phyloP scores from a whole-genome alignment of 2,797 vertebrate genomes.

The Peromyscus nudipes region DNA sequence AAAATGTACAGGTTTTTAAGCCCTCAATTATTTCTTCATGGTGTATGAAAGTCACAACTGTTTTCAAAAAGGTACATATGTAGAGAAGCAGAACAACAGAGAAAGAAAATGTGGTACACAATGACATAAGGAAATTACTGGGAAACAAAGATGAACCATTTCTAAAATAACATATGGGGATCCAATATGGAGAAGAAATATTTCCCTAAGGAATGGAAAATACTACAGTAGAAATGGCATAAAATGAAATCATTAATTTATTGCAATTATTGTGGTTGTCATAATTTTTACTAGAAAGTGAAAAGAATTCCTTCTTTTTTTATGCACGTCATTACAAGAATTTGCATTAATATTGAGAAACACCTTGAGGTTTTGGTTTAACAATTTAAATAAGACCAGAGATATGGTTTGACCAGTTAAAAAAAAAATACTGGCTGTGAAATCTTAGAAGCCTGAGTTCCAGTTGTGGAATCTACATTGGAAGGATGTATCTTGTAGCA shows the following conservation, averaged over 20 bases:
- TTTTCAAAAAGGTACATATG: not conserved
- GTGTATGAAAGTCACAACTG: not conserved
- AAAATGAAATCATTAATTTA: not conserved
- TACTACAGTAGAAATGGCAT: not conserved
- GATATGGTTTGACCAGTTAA: not conserved
- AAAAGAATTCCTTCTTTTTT: not conserved
- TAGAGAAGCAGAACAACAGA: not conserved
- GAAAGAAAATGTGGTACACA: not conserved
- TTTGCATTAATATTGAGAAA: not conserved
- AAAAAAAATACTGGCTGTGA: not conserved
- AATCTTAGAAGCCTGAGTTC: not conserved
- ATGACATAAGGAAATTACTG: not conserved
- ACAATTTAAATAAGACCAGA: not conserved
- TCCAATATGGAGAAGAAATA: not conserved
- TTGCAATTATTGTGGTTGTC: not conserved
- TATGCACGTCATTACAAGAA: not conserved
- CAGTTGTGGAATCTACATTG: not conserved
- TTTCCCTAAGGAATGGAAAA: not conserved
- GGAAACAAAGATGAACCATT: not conserved
- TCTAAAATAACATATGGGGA: not conserved
- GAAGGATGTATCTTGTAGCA: not conserved
- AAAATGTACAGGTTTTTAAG: not conserved
- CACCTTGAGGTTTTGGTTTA: not conserved
- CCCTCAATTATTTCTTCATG: not conserved
- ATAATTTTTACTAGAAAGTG: slow-evolving; percentile 9